Conservation (phyloP, 2,888 invertebrate species). For the Schrankia costaestrigalis region DNA sequence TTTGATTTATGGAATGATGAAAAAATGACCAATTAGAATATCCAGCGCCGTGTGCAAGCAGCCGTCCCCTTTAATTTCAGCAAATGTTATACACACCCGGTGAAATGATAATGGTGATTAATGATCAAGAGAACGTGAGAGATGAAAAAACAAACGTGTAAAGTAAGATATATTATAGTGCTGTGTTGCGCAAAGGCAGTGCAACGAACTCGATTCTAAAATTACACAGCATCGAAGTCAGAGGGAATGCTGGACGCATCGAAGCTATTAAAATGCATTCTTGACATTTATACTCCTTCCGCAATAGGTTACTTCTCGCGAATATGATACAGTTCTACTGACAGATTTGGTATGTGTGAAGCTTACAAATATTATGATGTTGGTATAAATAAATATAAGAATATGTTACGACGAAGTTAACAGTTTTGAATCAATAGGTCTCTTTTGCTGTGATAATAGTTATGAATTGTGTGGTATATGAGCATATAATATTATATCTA, state of each 20-base stretch:
- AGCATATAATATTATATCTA: too few relatives aligned
- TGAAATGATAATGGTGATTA: slow-evolving; percentile 30
- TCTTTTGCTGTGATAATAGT: too few relatives aligned
- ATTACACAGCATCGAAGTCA: slow-evolving; percentile 53
- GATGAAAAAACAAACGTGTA: slow-evolving; percentile 31
- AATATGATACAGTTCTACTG: slow-evolving; percentile 24
- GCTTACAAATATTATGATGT: slow-evolving; percentile 15
- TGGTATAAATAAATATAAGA: too few relatives aligned
- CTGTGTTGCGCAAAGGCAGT: slow-evolving; percentile 56
- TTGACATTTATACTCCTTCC: slow-evolving; percentile 56
- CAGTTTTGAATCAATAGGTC: too few relatives aligned
- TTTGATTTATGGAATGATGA: slow-evolving; percentile 6
- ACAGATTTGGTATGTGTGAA: slow-evolving; percentile 16
- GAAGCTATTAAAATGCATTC: slow-evolving; percentile 66
- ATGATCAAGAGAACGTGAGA: slow-evolving; percentile 18
- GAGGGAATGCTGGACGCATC: slow-evolving; percentile 61
- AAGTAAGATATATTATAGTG: slow-evolving; percentile 39
- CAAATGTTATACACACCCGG: slow-evolving; percentile 17
- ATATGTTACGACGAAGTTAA: too few relatives aligned
- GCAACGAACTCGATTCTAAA: slow-evolving; percentile 68
- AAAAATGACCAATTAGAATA: slow-evolving; percentile 8
- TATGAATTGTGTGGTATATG: too few relatives aligned
- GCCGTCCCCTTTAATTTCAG: slow-evolving; percentile 13
- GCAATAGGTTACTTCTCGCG: slow-evolving; percentile 36
- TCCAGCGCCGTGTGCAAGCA: slow-evolving; percentile 13